These are phyloP conservation scores for Centroberyx gerrardi DNA, from an alignment of 2,797 vertebrate genomes.

Conservation along the genomic window DNA sequence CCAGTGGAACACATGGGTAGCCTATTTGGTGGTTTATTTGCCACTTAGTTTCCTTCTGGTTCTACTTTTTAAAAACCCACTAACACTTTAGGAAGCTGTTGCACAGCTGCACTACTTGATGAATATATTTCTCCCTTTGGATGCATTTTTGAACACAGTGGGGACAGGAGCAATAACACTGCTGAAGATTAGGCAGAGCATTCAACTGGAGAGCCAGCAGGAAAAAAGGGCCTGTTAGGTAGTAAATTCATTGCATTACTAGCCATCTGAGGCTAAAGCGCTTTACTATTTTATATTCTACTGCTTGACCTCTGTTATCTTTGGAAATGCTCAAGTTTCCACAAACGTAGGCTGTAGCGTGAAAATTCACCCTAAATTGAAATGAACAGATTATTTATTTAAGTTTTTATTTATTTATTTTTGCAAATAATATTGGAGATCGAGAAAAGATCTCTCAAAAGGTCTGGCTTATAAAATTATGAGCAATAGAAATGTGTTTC, in stretches of 20 bases:
- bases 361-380: not conserved
- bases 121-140: slow-evolving; percentile 44
- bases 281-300: slow-evolving; percentile 50
- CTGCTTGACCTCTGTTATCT: slow-evolving; percentile 30
- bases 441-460: not conserved
- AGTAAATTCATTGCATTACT: slow-evolving; percentile 59
- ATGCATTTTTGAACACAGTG: slow-evolving; percentile 55
- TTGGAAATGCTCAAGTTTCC: slow-evolving; percentile 33
- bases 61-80: slow-evolving; percentile 32
- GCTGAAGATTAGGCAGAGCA: slow-evolving; percentile 46
- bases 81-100: slow-evolving; percentile 23
- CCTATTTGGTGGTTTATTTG: slow-evolving; percentile 38
- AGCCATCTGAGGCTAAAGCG: slow-evolving; percentile 43
- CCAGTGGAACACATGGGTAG: slow-evolving; percentile 13
- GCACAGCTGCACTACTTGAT: slow-evolving; percentile 48
- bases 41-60: slow-evolving; percentile 44
- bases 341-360: not conserved
- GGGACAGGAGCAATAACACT: slow-evolving; percentile 49
- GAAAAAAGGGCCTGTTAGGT: slow-evolving; percentile 27
- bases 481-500: not conserved
- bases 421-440: too few relatives aligned
- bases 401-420: too few relatives aligned
- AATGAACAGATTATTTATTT: too few relatives aligned
- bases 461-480: not conserved
- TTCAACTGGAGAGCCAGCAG: slow-evolving; percentile 33